Conservation (phyloP, 2,113 vertebrate species). For the Equus quagga region DNA sequence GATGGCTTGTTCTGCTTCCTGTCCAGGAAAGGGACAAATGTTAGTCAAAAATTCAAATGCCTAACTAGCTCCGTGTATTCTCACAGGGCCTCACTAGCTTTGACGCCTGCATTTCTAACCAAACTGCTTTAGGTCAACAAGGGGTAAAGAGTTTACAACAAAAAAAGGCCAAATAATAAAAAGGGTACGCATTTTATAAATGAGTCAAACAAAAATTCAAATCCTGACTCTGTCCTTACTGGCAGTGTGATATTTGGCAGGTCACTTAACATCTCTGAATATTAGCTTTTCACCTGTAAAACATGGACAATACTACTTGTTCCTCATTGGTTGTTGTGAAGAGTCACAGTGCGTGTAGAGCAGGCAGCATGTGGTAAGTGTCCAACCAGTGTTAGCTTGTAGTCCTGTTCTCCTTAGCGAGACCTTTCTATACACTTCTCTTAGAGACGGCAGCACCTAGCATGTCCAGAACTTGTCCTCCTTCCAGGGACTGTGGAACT, state of each 20-base stretch:
- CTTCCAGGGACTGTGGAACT: not conserved
- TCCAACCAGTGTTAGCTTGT: not conserved
- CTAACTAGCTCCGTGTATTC: not conserved
- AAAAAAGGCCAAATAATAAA: conserved; percentile 25
- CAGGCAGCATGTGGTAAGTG: not conserved
- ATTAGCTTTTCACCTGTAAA: not conserved
- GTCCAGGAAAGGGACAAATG: conserved; percentile 75
- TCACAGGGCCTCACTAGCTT: not conserved
- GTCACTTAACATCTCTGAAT: not conserved
- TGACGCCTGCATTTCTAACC: conserved; percentile 2
- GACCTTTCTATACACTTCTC: not conserved
- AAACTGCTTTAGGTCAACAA: conserved; percentile 57
- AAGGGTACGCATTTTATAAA: not conserved
- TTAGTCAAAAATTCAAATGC: conserved; percentile 17
- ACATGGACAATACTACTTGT: not conserved
- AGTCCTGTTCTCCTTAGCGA: not conserved
- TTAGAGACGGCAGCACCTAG: not conserved
- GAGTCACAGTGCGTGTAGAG: not conserved
- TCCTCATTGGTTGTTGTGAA: not conserved
- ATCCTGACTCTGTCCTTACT: not conserved
- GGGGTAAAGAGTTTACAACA: conserved; percentile 24
- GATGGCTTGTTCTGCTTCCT: conserved; percentile 98
- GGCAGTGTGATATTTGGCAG: not conserved
- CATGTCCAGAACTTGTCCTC: not conserved
- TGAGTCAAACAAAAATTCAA: not conserved